Evolutionary conservation across 2,113 vertebrate species (phyloP).

Genomic region (Albula goreensis): DNA sequence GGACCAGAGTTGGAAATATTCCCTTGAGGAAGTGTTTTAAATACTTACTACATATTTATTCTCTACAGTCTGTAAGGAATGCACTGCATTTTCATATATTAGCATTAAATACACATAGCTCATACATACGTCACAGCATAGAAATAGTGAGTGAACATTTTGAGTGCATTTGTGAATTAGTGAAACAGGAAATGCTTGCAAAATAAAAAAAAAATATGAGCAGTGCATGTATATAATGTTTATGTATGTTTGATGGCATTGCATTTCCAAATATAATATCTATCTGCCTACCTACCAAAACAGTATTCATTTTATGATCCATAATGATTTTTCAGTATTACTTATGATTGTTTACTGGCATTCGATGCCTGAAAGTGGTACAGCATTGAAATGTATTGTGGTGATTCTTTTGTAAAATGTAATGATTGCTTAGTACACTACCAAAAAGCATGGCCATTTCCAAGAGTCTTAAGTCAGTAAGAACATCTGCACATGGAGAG

Average conservation of each 20-base stretch:
- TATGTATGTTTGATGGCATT: not conserved
- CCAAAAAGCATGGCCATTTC: conserved; percentile 19
- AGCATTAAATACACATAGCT: not conserved
- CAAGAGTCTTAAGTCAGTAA: conserved; percentile 17
- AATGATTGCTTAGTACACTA: conserved; percentile 13
- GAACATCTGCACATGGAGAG: not conserved
- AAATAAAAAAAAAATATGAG: not conserved
- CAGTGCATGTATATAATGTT: conserved; percentile 9
- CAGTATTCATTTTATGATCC: not conserved
- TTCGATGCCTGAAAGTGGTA: not conserved
- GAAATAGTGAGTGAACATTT: not conserved
- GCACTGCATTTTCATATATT: not conserved
- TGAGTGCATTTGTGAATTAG: conserved; percentile 1
- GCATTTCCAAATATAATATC: not conserved
- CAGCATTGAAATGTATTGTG: not conserved
- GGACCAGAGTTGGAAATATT: not conserved
- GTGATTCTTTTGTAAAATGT: not conserved
- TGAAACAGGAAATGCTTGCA: not conserved
- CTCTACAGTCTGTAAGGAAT: not conserved
- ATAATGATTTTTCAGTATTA: not conserved
- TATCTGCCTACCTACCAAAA: not conserved
- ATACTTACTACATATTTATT: not conserved
- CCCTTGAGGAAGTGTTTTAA: not conserved
- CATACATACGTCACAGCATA: not conserved
- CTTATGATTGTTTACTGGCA: not conserved